These are phyloP conservation scores for Falco peregrinus DNA, from an alignment of 2,797 vertebrate genomes.

Conservation along the genomic window DNA sequence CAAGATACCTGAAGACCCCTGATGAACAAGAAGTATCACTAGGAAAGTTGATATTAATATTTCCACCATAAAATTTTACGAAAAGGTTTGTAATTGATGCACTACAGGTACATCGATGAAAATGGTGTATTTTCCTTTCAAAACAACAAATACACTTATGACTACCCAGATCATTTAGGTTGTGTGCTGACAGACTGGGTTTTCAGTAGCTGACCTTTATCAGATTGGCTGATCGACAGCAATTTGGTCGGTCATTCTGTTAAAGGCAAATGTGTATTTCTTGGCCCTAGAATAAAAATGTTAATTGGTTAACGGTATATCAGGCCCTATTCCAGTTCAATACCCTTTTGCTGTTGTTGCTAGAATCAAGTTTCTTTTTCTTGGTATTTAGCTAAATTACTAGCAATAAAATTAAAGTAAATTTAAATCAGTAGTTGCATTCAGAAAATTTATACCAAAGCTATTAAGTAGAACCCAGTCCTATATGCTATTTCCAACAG, in stretches of 20 bases:
- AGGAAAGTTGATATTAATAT: not conserved
- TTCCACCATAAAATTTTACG: not conserved
- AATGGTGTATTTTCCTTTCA: not conserved
- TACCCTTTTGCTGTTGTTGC: not conserved
- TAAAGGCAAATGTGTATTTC: constrained; percentile 61
- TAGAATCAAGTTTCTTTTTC: not conserved
- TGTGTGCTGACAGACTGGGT: constrained; percentile 12
- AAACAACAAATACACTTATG: not conserved
- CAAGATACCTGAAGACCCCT: not conserved
- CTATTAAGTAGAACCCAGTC: not conserved
- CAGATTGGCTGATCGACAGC: constrained; percentile 68
- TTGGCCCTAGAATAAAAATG: constrained; percentile 33
- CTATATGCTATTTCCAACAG: not conserved
- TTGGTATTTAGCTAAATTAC: constrained; percentile 5
- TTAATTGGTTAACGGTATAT: not conserved
- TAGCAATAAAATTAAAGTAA: not conserved
- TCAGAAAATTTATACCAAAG: not conserved
- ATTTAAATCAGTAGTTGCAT: not conserved
- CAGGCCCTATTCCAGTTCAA: not conserved
- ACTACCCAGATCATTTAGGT: constrained; percentile 14
- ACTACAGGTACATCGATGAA: not conserved
- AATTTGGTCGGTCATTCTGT: constrained; percentile 58
- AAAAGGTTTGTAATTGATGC: not conserved
- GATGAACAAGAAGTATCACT: not conserved
- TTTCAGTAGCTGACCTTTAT: constrained; percentile 75